Conservation (phyloP, 1,140 invertebrate genomes). For the Achroia grisella region DNA sequence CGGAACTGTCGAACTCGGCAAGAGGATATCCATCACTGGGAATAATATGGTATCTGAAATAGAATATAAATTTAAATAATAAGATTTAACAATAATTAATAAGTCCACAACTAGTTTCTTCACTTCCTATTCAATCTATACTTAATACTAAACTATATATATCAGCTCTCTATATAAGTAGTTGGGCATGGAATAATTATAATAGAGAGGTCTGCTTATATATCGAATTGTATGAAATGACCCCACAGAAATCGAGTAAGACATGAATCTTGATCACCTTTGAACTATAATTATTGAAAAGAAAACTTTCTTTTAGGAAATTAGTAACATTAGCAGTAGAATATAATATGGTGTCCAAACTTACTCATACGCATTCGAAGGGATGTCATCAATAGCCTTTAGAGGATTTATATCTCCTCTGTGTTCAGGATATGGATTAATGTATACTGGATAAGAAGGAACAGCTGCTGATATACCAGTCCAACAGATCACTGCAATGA, state of each 20-base stretch:
- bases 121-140: too few relatives aligned
- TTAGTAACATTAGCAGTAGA: background rate
- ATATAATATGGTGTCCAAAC: background rate
- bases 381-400: background rate
- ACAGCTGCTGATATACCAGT: background rate
- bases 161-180: too few relatives aligned
- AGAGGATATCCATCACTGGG: constrained; percentile 4
- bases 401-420: background rate
- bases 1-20: background rate
- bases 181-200: too few relatives aligned
- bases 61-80: too few relatives aligned
- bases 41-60: constrained; percentile 9
- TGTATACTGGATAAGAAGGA: background rate
- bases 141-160: too few relatives aligned
- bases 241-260: too few relatives aligned
- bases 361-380: constrained; percentile 3
- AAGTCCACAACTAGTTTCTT: too few relatives aligned
- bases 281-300: too few relatives aligned
- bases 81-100: too few relatives aligned
- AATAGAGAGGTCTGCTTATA: too few relatives aligned
- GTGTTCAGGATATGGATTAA: constrained; percentile 2
- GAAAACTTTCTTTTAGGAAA: background rate
- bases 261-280: too few relatives aligned
- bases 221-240: too few relatives aligned
- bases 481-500: background rate